phyloP scores from a whole-genome alignment of 2,113 vertebrate genomes.

The Telmatochromis sp. region DNA sequence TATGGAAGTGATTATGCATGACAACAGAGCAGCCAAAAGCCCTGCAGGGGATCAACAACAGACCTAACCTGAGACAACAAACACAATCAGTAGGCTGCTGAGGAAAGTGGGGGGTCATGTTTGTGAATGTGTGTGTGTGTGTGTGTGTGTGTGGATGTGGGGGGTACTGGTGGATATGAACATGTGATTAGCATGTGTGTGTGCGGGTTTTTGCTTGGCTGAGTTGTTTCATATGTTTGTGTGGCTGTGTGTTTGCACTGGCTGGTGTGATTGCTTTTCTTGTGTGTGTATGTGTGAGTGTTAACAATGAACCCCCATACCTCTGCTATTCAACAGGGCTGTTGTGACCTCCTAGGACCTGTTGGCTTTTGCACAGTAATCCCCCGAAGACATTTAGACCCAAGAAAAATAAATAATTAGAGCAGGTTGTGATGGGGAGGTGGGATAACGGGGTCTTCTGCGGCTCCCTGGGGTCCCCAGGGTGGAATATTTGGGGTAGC shows the following conservation, averaged over 20 bases:
- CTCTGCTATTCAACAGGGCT: conserved; percentile 1
- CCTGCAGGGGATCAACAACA: conserved; percentile 62
- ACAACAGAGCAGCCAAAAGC: conserved; percentile 48
- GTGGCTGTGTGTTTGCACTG: neutral
- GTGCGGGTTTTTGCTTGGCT: neutral
- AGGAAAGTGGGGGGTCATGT: neutral
- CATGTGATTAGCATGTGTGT: conserved; percentile 16
- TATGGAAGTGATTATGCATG: conserved; percentile 65
- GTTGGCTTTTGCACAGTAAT: conserved; percentile 50
- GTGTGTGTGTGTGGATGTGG: neutral
- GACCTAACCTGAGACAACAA: conserved; percentile 64
- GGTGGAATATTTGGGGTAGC: conserved; percentile 54
- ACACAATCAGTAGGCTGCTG: conserved; percentile 53
- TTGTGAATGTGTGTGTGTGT: conserved; percentile 7
- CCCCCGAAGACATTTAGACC: conserved; percentile 65
- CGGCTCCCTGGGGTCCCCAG: conserved; percentile 12
- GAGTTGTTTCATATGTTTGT: neutral
- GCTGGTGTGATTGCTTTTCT: neutral
- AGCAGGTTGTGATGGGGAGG: conserved; percentile 34
- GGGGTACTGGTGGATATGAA: neutral
- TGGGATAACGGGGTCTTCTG: conserved; percentile 31
- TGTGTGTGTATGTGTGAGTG: neutral
- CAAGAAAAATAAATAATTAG: conserved; percentile 65
- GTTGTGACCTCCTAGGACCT: conserved; percentile 53
- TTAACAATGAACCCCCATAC: conserved; percentile 5